These are phyloP conservation scores for Bryconaethiops microstoma DNA, from an alignment of 2,797 vertebrate genomes.

Conservation along the genomic window DNA sequence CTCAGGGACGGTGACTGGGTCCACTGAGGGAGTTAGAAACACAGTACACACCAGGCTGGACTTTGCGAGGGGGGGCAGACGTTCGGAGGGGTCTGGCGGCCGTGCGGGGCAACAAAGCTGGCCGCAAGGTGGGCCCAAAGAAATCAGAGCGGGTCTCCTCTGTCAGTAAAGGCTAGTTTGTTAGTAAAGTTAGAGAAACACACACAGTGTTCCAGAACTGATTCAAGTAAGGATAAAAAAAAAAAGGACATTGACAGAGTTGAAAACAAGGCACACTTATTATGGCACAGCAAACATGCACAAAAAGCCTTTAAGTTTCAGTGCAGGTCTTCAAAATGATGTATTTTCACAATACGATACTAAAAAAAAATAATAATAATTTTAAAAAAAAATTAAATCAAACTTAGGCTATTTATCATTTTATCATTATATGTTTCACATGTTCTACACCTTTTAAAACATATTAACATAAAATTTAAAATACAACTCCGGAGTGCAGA, in stretches of 20 bases:
- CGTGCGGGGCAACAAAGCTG: constrained; percentile 62
- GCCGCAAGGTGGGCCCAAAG: constrained; percentile 59
- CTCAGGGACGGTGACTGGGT: constrained; percentile 31
- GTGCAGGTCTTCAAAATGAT: too few species aligned
- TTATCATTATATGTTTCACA: too few species aligned
- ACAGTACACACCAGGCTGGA: constrained; percentile 72
- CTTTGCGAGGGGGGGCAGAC: constrained; percentile 68
- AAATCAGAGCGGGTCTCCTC: constrained; percentile 57
- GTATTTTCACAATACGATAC: too few species aligned
- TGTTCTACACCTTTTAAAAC: too few species aligned
- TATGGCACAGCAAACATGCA: neutral
- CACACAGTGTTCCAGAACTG: constrained; percentile 10
- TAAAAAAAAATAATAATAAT: too few species aligned
- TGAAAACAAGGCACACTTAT: neutral
- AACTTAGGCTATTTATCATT: too few species aligned
- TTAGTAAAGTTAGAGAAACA: constrained; percentile 55
- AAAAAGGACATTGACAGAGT: neutral
- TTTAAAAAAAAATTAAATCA: too few species aligned
- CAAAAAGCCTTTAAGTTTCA: neutral
- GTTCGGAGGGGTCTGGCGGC: constrained; percentile 60
- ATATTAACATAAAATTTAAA: too few species aligned
- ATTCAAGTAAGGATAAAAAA: constrained; percentile 3
- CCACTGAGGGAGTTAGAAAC: constrained; percentile 24
- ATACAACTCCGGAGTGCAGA: too few species aligned
- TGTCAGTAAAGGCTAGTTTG: constrained; percentile 62